Evolutionary conservation across 2,113 vertebrate species (phyloP), one percentile per base, ranked within the genome.

Genomic region (Lagopus muta): DNA sequence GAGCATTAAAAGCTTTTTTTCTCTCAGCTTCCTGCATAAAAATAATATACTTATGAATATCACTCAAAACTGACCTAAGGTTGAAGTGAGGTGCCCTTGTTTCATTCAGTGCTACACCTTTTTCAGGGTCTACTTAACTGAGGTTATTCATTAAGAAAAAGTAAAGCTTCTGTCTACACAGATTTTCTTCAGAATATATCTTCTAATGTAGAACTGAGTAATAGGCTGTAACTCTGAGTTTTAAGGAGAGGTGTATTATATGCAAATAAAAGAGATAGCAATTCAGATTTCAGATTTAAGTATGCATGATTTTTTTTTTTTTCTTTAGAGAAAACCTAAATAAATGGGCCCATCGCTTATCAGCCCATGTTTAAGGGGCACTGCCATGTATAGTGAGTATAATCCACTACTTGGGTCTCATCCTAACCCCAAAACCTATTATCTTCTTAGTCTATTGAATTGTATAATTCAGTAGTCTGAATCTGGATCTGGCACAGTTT

Each of bases 161-260:
- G 5, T 36, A 66, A 50, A 5, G 9, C 3, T 62, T 13, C 7
- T 0, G 28, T 16, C 10, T 60, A 43, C 45, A 75, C 40, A 66
- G 11, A 13, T 54, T 43, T 88, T 71, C 5, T 50, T 54, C 14
- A 13, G 50, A 52, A 52, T 27, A 52, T 27, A 71, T 4, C 22
- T 65, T 8, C 18, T 55, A 30, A 38, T 40, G 19, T 8, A 30
- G 28, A 19, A 2, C 4, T 82, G 36, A 7, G 5, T 36, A 75
- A 66, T 27, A 6, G 4, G 3, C 57, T 71, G 11, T 71, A 24
- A 70, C 14, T 45, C 19, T 0, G 0, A n/a, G 6, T 65, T 66
- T 61, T 82, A 42, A 79, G 40, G 14, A 34, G 17, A 48, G 3
- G 13, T 57, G 14, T 52, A 52, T 52, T 52, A 52, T 15, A 52